Conservation (phyloP, 2,888 invertebrate genomes). For the Archips crataeganus region DNA sequence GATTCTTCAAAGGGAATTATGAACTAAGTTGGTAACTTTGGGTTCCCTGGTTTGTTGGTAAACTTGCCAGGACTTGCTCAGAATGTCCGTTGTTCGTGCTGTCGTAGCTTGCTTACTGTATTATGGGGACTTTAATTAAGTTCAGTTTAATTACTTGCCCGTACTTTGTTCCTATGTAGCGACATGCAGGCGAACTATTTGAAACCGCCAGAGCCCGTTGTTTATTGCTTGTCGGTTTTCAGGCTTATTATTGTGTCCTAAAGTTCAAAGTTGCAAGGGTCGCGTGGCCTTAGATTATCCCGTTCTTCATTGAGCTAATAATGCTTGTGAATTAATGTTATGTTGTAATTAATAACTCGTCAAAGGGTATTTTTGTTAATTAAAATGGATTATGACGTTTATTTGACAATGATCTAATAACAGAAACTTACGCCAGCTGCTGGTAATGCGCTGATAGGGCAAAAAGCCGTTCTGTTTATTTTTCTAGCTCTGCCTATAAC, state of each 20-base stretch:
- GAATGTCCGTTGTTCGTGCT: slow-evolving; percentile 56
- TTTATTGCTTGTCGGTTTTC: slow-evolving; percentile 36
- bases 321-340: slow-evolving; percentile 29
- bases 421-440: too few relatives aligned
- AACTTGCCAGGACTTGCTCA: slow-evolving; percentile 54
- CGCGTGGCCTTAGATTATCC: slow-evolving; percentile 9
- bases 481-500: too few relatives aligned
- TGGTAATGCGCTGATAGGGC: too few relatives aligned
- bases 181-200: slow-evolving; percentile 44
- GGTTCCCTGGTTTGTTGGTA: slow-evolving; percentile 69
- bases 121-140: slow-evolving; percentile 68
- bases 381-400: background rate
- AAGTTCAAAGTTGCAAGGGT: slow-evolving; percentile 20
- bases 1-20: slow-evolving; percentile 72
- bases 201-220: slow-evolving; percentile 36
- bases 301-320: slow-evolving; percentile 38
- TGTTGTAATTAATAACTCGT: slow-evolving; percentile 22
- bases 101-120: slow-evolving; percentile 53
- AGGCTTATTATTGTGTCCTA: slow-evolving; percentile 31
- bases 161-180: slow-evolving; percentile 47
- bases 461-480: too few relatives aligned
- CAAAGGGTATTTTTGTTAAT: background rate
- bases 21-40: slow-evolving; percentile 70
- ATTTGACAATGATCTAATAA: background rate
- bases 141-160: slow-evolving; percentile 64